A percentile compares a stretch with the other conserved stretches of the same genome.
Conservation (phyloP, 2,113 vertebrate species). For the Grammomys surdaster region DNA sequence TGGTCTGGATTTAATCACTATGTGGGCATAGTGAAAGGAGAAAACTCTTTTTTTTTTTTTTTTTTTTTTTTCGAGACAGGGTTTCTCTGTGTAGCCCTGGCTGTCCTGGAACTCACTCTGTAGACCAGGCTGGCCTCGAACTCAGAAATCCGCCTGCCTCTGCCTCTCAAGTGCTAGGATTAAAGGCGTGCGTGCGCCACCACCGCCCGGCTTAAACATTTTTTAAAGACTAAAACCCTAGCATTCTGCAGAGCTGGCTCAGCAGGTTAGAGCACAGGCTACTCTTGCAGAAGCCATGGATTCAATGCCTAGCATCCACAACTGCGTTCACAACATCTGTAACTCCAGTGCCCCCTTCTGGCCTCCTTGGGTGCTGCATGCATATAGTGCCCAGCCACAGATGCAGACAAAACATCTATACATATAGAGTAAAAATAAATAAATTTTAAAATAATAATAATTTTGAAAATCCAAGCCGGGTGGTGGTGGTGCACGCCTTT, state of each 20-base stretch:
- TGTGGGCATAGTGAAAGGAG: not conserved
- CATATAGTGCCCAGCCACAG: not conserved
- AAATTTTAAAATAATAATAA: not conserved
- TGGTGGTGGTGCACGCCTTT: too few species aligned
- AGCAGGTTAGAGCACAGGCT: not conserved
- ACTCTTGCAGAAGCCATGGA: not conserved
- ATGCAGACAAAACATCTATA: not conserved
- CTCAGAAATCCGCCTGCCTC: too few species aligned
- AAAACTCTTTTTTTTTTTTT: not conserved
- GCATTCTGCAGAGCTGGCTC: not conserved
- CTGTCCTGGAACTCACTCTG: too few species aligned
- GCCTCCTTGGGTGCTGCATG: not conserved
- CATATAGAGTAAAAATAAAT: not conserved
- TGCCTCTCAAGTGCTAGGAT: too few species aligned
- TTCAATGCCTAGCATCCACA: not conserved
- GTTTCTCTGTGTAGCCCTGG: too few species aligned
- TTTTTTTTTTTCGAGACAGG: too few species aligned
- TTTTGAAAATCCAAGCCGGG: too few species aligned
- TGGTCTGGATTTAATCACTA: not conserved
- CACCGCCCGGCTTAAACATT: too few species aligned
- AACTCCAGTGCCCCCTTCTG: not conserved
- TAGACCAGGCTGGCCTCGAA: too few species aligned
- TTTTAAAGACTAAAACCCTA: not conserved
- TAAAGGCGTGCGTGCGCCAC: too few species aligned
- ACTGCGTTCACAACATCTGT: not conserved